Base-by-base conservation (phyloP, 2,113 vertebrate species). In the Formicarius rufipectus region DNA sequence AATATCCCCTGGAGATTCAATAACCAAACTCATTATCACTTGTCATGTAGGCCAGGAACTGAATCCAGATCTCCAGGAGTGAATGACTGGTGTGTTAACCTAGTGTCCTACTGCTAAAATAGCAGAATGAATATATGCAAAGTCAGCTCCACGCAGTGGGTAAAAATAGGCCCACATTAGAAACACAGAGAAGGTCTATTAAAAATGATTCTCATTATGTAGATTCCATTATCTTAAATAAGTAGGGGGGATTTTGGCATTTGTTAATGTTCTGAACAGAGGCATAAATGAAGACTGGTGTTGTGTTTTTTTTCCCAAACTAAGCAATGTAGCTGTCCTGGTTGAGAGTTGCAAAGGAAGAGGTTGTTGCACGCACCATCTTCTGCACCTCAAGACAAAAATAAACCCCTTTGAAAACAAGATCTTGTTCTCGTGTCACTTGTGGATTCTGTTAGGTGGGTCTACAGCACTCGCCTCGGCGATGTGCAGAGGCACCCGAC, bases 21-120 rank as follows among this genome's bases (percentile, higher is more conserved):
- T 96, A 96, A 96, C 92, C 93, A 96, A 94, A 94, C 94, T 96
- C 93, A 96, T 97, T 96, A 96, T 96, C 95, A 95, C 95, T 96
- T 96, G 95, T 97, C 95, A 84, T 96, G 84, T 95, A 93, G 95
- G 75, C 95, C 95, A 97, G 90, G 82, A 97, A 95, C 94, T 91
- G 93, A 95, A 96, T 95, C 95, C 94, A 96, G 84, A 91, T 96
- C 93, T 94, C 90, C 90, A 94, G 94, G 93, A 94, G 93, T 96
- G 95, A 96, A 80, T 94, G 81, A 67, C 88, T 96, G 88, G 95
- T 95, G 93, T 66, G 74, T 92, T 97, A 95, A 86, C 90, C 92
- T 82, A 93, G 86, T 75, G 76, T 95, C 93, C 95, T 92, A 92
- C 90, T 83, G 91, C 78, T 96, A 92, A 95, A 96, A 92, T 94